Conservation (phyloP, 1,140 invertebrate genomes). For the Amyelois transitella region DNA sequence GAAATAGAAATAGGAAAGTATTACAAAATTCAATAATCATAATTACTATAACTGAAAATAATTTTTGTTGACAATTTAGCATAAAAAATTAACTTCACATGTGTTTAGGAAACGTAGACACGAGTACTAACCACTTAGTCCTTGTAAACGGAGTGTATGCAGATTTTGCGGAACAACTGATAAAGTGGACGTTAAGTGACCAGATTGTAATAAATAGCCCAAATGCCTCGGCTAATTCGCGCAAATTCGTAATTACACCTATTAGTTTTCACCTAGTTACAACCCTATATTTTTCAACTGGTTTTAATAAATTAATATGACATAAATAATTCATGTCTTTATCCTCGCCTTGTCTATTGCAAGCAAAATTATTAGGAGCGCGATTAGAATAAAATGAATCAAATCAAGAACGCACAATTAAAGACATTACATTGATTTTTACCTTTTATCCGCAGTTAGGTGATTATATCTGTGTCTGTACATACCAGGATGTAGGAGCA, state of each 20-base stretch:
- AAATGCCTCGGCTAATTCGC: not conserved
- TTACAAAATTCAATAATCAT: too few relatives aligned
- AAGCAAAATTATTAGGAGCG: not conserved
- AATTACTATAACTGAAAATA: too few relatives aligned
- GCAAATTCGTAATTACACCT: constrained; percentile 1
- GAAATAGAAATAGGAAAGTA: too few relatives aligned
- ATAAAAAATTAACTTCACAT: too few relatives aligned
- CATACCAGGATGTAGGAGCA: not conserved
- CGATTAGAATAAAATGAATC: not conserved
- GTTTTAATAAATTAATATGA: constrained; percentile 1
- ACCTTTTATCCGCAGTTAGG: too few relatives aligned
- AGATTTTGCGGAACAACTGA: not conserved
- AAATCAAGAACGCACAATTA: not conserved
- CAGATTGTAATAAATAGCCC: not conserved
- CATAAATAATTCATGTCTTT: constrained; percentile 1
- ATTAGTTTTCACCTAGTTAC: constrained; percentile 25
- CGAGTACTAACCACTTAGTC: not conserved
- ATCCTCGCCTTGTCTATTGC: not conserved
- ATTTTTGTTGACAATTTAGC: too few relatives aligned
- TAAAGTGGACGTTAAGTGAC: not conserved
- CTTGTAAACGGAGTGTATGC: not conserved
- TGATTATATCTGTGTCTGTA: too few relatives aligned
- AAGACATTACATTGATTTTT: too few relatives aligned
- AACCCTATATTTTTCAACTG: constrained; percentile 1
- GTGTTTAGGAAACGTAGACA: too few relatives aligned